These are phyloP conservation scores for Habroteleia sp. DNA, from an alignment of 2,888 invertebrate species.

Conservation along the genomic window DNA sequence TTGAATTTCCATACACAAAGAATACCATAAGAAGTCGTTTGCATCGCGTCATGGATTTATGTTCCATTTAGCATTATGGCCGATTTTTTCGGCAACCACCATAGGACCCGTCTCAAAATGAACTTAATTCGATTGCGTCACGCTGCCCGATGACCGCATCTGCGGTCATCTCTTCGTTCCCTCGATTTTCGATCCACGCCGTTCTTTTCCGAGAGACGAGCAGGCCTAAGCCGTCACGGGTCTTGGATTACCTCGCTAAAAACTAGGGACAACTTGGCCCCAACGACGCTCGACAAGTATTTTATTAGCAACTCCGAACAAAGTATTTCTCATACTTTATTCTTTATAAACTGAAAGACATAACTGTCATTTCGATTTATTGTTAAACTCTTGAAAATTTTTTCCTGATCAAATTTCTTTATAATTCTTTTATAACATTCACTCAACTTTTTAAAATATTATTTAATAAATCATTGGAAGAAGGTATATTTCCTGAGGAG, in stretches of 20 bases:
- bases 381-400: too few relatives aligned
- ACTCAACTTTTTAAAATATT: too few relatives aligned
- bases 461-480: too few relatives aligned
- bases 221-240: constrained; percentile 11
- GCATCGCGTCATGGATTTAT: constrained; percentile 52
- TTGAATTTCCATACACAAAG: constrained; percentile 46
- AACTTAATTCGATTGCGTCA: constrained; percentile 52
- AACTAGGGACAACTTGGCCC: constrained; percentile 1
- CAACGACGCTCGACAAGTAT: constrained; percentile 33
- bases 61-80: constrained; percentile 60
- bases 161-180: constrained; percentile 39
- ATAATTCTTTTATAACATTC: too few relatives aligned
- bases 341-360: constrained; percentile 27
- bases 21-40: constrained; percentile 48
- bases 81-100: constrained; percentile 41
- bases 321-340: constrained; percentile 20
- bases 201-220: constrained; percentile 16
- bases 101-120: constrained; percentile 4
- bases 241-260: constrained; percentile 18
- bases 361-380: constrained; percentile 34
- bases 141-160: constrained; percentile 47
- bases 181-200: constrained; percentile 11
- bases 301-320: constrained; percentile 28
- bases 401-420: too few relatives aligned
- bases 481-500: too few relatives aligned